Evolutionary conservation across 2,888 invertebrate species (phyloP).

Genomic region (Clepsis dumicolana): DNA sequence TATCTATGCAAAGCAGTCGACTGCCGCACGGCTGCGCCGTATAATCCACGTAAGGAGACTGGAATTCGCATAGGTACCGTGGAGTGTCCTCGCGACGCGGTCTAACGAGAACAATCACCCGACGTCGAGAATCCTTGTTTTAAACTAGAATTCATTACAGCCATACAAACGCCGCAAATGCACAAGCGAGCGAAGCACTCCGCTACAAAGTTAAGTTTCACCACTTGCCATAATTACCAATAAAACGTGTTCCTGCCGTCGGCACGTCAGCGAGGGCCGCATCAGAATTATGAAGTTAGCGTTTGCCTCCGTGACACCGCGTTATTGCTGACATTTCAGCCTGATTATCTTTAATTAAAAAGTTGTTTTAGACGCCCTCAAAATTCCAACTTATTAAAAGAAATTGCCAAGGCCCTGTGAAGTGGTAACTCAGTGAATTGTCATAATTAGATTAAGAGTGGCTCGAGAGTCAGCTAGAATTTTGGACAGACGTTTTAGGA

Average conservation of each 20-base stretch:
- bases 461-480: slow-evolving; percentile 60
- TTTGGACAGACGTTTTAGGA: slow-evolving; percentile 50
- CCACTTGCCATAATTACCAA: slow-evolving; percentile 79
- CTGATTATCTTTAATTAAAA: slow-evolving; percentile 83
- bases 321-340: slow-evolving; percentile 76
- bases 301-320: slow-evolving; percentile 71
- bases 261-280: slow-evolving; percentile 66
- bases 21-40: slow-evolving; percentile 48
- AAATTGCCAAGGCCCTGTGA: slow-evolving; percentile 72
- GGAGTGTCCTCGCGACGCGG: slow-evolving; percentile 64
- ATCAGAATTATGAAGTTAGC: slow-evolving; percentile 74
- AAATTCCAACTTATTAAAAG: slow-evolving; percentile 79
- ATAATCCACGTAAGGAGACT: slow-evolving; percentile 57
- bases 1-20: slow-evolving; percentile 55
- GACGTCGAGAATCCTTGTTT: slow-evolving; percentile 77
- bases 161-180: slow-evolving; percentile 77
- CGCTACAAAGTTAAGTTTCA: slow-evolving; percentile 76
- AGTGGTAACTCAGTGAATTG: slow-evolving; percentile 75
- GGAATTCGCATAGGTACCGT: slow-evolving; percentile 57
- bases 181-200: slow-evolving; percentile 68
- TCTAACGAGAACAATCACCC: slow-evolving; percentile 78
- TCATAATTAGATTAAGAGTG: slow-evolving; percentile 77
- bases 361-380: slow-evolving; percentile 75
- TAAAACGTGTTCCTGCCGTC: slow-evolving; percentile 74
- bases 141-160: slow-evolving; percentile 81